These are phyloP conservation scores for Microctenopoma steveboyesi DNA, from an alignment of 2,797 vertebrate species.

Conservation along the genomic window DNA sequence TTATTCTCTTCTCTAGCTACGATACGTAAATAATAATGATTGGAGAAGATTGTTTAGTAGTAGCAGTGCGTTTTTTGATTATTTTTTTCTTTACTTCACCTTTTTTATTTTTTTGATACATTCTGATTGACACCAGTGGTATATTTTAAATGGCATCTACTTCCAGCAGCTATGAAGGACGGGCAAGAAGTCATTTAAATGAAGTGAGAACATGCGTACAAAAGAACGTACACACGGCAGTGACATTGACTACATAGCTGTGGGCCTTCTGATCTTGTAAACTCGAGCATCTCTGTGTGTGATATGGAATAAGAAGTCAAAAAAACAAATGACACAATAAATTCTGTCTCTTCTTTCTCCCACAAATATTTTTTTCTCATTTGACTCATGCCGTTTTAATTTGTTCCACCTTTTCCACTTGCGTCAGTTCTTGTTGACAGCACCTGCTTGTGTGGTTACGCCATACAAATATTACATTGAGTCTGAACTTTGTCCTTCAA, in stretches of 20 bases:
- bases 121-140: conserved; percentile 15
- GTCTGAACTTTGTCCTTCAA: conserved; percentile 1
- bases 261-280: conserved; percentile 29
- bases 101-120: conserved; percentile 10
- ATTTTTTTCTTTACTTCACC: not conserved
- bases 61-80: conserved; percentile 5
- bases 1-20: conserved; percentile 14
- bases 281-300: conserved; percentile 36
- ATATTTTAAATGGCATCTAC: not conserved
- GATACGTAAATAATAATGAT: conserved; percentile 42
- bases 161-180: conserved; percentile 52
- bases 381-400: conserved; percentile 32
- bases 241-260: conserved; percentile 7
- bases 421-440: conserved; percentile 7
- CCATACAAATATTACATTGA: not conserved
- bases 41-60: conserved; percentile 10
- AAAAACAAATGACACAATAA: conserved; percentile 53
- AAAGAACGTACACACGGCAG: conserved; percentile 18
- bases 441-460: conserved; percentile 1
- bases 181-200: conserved; percentile 19
- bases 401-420: conserved; percentile 22
- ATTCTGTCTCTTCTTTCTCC: conserved; percentile 54
- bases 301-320: conserved; percentile 42
- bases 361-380: conserved; percentile 33
- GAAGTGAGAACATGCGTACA: conserved; percentile 10